These are phyloP conservation scores for Glyptemys insculpta DNA, from an alignment of 2,797 vertebrate species.

Conservation along the genomic window DNA sequence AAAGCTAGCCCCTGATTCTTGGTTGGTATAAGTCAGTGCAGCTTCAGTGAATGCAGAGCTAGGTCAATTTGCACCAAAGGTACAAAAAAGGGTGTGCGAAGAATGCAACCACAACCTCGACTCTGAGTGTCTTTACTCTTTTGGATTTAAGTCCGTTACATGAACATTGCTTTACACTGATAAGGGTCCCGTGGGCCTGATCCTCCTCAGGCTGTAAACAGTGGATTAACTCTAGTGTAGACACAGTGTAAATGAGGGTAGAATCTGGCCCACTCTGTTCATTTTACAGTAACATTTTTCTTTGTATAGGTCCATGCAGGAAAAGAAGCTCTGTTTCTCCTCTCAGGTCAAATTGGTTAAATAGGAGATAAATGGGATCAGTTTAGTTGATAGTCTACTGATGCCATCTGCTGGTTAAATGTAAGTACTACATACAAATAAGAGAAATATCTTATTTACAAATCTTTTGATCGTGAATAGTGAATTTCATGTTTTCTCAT, in stretches of 20 bases:
- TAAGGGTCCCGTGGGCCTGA: accelerated
- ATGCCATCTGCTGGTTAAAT: constrained; percentile 66
- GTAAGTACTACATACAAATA: neutral
- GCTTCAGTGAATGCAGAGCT: accelerated
- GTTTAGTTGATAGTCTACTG: neutral
- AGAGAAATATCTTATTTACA: accelerated
- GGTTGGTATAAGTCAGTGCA: neutral
- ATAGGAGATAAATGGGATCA: accelerated
- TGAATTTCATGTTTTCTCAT: neutral
- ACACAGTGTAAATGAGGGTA: neutral
- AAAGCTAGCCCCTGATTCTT: neutral
- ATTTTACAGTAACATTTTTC: constrained; percentile 3
- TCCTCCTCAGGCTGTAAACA: neutral
- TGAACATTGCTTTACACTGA: neutral
- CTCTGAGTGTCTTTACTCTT: neutral
- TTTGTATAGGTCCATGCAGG: constrained; percentile 42
- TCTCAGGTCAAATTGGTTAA: neutral
- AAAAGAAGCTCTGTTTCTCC: accelerated
- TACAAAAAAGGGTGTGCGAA: neutral
- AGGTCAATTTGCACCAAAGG: neutral
- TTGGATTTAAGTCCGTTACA: neutral
- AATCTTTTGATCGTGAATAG: accelerated
- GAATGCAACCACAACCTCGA: neutral
- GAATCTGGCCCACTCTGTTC: neutral
- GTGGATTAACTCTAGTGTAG: neutral